These are phyloP conservation scores for Trochalopteron elliotii DNA, from an alignment of 2,113 vertebrate genomes.

Conservation along the genomic window DNA sequence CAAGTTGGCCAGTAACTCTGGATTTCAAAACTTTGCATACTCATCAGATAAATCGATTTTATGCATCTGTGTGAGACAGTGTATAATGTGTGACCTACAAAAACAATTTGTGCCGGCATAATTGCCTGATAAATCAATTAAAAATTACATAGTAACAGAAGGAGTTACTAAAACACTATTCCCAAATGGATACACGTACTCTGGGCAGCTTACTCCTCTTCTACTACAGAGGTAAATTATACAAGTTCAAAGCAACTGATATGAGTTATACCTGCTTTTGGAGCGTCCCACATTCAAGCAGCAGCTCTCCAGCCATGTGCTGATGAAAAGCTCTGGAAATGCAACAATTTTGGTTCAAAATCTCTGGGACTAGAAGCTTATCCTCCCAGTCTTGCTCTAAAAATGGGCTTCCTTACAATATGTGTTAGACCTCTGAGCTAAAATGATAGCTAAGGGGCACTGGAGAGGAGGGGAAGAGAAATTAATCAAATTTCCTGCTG, in stretches of 20 bases:
- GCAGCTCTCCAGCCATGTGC: background rate
- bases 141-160: background rate
- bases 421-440: background rate
- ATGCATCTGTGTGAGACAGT: background rate
- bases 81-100: no score
- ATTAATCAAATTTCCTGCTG: background rate
- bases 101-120: background rate
- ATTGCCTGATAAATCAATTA: background rate
- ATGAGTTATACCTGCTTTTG: background rate
- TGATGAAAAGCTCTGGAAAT: background rate
- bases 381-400: background rate
- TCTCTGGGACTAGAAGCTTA: background rate
- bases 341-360: background rate
- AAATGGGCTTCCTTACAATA: background rate
- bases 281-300: background rate
- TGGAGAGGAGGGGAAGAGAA: constrained; percentile 7
- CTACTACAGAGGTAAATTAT: background rate
- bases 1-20: background rate
- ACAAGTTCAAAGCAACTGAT: background rate
- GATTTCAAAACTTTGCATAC: background rate
- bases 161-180: background rate
- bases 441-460: background rate
- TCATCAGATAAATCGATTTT: background rate
- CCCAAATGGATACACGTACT: background rate
- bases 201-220: background rate